Conservation (phyloP, 2,888 invertebrate species). For the Tetragonula carbonaria region DNA sequence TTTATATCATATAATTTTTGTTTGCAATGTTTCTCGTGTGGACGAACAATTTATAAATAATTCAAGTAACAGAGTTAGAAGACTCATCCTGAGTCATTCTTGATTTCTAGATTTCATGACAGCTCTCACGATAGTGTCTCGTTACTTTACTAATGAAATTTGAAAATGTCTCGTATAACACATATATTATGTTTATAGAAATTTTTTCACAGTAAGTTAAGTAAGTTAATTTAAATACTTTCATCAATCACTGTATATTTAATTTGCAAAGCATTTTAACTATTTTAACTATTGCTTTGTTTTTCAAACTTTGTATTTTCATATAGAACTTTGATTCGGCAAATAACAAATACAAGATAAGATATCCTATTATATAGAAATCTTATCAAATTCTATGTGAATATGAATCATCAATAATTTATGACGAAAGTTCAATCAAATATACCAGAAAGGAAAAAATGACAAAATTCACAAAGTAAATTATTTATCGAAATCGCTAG, state of each 20-base stretch:
- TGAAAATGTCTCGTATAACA: background rate
- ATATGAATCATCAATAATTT: background rate
- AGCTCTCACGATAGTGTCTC: background rate
- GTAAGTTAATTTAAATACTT: background rate
- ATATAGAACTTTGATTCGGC: background rate
- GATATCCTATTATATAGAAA: background rate
- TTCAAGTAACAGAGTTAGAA: background rate
- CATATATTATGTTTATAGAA: background rate
- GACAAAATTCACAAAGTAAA: background rate
- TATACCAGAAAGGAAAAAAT: background rate
- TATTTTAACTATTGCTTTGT: background rate
- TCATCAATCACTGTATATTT: background rate
- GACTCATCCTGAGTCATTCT: background rate
- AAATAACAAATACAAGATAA: no score
- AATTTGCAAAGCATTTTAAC: background rate
- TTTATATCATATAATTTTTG: background rate
- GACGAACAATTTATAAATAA: background rate
- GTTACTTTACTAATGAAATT: background rate
- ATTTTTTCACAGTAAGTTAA: background rate
- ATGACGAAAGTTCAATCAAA: background rate
- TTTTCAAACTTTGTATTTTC: background rate
- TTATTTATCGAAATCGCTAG: background rate
- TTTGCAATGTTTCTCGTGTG: background rate
- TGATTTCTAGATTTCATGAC: background rate
- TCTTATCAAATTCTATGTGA: background rate